Percentiles rank a stretch among this genome's conserved stretches.
Evolutionary conservation across 2,888 invertebrate species (phyloP).

Genomic region (Leptodirus hochenwartii): DNA sequence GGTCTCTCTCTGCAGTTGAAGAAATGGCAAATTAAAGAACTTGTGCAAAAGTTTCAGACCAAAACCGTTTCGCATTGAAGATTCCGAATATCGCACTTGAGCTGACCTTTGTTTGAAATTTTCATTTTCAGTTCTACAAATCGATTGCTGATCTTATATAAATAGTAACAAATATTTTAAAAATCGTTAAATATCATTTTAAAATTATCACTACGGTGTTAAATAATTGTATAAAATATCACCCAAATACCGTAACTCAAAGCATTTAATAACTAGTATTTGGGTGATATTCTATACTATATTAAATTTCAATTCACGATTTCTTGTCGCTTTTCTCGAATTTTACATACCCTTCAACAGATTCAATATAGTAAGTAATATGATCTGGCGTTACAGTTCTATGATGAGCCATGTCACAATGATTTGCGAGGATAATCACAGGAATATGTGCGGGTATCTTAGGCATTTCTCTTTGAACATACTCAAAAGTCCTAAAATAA

Average conservation of each 20-base stretch:
- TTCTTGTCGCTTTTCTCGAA: too few relatives aligned
- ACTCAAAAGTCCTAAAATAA: constrained; percentile 71
- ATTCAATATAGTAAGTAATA: constrained; percentile 49
- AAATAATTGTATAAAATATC: too few relatives aligned
- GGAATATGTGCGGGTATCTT: constrained; percentile 66
- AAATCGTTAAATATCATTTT: too few relatives aligned
- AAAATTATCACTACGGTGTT: too few relatives aligned
- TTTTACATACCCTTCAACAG: constrained; percentile 31
- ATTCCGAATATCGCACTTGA: constrained; percentile 71
- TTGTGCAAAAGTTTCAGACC: constrained; percentile 83
- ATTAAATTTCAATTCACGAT: too few relatives aligned
- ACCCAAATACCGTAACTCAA: too few relatives aligned
- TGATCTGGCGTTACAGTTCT: constrained; percentile 61
- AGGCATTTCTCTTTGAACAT: constrained; percentile 73
- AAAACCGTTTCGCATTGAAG: constrained; percentile 92
- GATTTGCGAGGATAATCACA: constrained; percentile 80
- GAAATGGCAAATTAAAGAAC: constrained; percentile 87
- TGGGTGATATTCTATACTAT: too few relatives aligned
- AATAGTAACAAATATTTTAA: too few relatives aligned
- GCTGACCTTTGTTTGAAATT: constrained; percentile 30
- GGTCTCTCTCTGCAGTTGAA: constrained; percentile 74
- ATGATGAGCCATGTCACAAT: constrained; percentile 95
- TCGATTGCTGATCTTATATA: too few relatives aligned
- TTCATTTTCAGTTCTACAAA: too few relatives aligned
- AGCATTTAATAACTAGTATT: too few relatives aligned